A percentile compares a stretch with the other conserved stretches of the same genome.
Evolutionary conservation across 2,797 vertebrate genomes (phyloP).

Genomic region (Glyptemys insculpta): DNA sequence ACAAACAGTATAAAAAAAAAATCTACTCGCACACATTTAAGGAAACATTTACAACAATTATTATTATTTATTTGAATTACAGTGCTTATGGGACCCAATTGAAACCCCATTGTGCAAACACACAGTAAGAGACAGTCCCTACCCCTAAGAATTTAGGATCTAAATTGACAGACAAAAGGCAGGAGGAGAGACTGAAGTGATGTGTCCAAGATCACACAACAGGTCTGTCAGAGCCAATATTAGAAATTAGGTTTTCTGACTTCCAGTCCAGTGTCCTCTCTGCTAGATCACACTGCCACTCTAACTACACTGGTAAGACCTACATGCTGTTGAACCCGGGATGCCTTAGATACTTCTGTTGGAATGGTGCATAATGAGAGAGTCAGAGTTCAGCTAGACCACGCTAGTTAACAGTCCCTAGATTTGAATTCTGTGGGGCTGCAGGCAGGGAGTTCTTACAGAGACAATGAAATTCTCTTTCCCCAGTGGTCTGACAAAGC

Average conservation of each 20-base stretch:
- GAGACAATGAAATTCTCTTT: slow-evolving; percentile 9
- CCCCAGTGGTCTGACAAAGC: background rate
- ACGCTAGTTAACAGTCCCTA: slow-evolving; percentile 12
- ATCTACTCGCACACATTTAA: background rate
- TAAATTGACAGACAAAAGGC: background rate
- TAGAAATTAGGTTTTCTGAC: slow-evolving; percentile 40
- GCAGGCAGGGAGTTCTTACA: background rate
- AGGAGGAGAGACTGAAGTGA: background rate
- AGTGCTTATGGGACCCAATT: background rate
- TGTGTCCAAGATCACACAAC: background rate
- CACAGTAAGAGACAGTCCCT: background rate
- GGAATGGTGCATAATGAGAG: slow-evolving; percentile 37
- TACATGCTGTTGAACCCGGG: background rate
- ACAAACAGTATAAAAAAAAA: slow-evolving; percentile 16
- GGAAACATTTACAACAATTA: background rate
- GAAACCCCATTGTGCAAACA: background rate
- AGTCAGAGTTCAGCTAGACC: slow-evolving; percentile 36
- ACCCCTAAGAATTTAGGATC: background rate
- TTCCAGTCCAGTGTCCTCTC: background rate
- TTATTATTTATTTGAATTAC: background rate
- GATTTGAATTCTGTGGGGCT: background rate
- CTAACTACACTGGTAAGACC: background rate
- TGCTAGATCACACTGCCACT: background rate
- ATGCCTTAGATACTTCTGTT: background rate
- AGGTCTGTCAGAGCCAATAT: slow-evolving; percentile 29